These are phyloP conservation scores for Muscicapa adusta DNA, from an alignment of 2,113 vertebrate genomes.

Conservation along the genomic window DNA sequence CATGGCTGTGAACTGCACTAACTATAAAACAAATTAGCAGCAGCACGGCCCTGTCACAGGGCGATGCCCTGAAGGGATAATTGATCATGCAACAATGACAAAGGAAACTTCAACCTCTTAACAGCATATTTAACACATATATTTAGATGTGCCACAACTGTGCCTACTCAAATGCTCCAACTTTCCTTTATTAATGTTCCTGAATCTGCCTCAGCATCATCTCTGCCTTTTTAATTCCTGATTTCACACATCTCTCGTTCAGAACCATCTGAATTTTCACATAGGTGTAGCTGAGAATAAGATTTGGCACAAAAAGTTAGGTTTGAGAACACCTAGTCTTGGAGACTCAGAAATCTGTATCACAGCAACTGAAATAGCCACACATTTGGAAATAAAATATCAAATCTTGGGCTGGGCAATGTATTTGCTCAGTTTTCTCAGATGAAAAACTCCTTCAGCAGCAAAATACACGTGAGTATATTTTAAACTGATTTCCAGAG, in stretches of 20 bases:
- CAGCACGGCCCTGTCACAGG: background rate
- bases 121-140: background rate
- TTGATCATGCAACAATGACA: background rate
- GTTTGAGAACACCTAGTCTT: background rate
- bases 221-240: background rate
- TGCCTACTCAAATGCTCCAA: background rate
- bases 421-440: background rate
- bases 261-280: background rate
- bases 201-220: background rate
- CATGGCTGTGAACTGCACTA: background rate
- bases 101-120: conserved; percentile 8
- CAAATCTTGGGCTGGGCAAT: rapidly evolving
- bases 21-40: conserved; percentile 44
- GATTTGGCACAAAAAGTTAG: background rate
- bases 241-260: background rate
- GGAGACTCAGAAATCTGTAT: background rate
- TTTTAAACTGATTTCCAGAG: background rate
- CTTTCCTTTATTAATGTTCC: background rate
- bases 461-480: background rate
- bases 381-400: background rate
- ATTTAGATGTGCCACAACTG: background rate
- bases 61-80: conserved; percentile 14
- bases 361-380: background rate
- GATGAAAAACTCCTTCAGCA: background rate
- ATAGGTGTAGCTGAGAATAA: background rate